phyloP scores from a whole-genome alignment of 2,797 vertebrate species.

The Sebastes trivittatus region DNA sequence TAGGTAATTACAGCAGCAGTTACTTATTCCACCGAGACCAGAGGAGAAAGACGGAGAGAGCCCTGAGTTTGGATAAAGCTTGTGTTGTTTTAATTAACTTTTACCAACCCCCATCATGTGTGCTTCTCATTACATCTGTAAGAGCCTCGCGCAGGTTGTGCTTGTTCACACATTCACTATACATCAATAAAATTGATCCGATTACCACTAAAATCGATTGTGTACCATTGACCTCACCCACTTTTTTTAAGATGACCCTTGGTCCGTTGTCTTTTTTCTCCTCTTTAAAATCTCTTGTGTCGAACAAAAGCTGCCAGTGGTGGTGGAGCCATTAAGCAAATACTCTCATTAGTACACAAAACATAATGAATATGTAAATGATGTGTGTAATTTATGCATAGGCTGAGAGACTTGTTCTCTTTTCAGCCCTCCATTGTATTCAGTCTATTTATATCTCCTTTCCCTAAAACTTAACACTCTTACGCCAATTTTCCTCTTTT shows the following conservation, averaged over 20 bases:
- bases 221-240: slow-evolving; percentile 57
- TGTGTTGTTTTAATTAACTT: slow-evolving; percentile 81
- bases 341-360: slow-evolving; percentile 84
- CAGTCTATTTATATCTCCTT: slow-evolving; percentile 62
- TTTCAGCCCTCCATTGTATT: slow-evolving; percentile 70
- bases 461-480: slow-evolving; percentile 54
- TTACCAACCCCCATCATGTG: slow-evolving; percentile 65
- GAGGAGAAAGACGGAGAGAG: slow-evolving; percentile 59
- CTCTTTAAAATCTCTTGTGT: slow-evolving; percentile 72
- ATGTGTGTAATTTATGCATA: slow-evolving; percentile 82
- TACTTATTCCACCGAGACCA: slow-evolving; percentile 77
- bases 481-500: slow-evolving; percentile 53
- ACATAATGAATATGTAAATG: slow-evolving; percentile 86
- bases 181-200: slow-evolving; percentile 51
- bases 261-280: slow-evolving; percentile 37
- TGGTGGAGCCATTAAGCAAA: slow-evolving; percentile 82
- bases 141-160: slow-evolving; percentile 35
- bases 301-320: slow-evolving; percentile 77
- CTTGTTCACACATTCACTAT: slow-evolving; percentile 32
- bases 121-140: slow-evolving; percentile 51
- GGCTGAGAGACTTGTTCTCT: slow-evolving; percentile 66
- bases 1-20: slow-evolving; percentile 74
- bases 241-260: slow-evolving; percentile 60
- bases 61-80: slow-evolving; percentile 71
- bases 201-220: slow-evolving; percentile 63